Evolutionary conservation across 2,888 invertebrate species (phyloP).

Genomic region (Leucania comma): DNA sequence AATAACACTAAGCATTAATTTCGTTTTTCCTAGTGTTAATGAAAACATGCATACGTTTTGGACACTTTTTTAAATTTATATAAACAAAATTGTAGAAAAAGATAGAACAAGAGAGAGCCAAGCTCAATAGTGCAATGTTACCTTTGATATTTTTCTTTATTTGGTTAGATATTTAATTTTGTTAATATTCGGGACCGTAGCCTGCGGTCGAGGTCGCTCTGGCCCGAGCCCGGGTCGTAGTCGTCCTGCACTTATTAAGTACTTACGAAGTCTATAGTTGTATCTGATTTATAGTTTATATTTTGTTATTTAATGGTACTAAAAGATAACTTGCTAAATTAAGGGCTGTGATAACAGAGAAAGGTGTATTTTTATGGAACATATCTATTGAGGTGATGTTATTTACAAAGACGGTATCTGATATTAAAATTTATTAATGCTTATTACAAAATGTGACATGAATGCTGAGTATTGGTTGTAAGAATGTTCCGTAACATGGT

Average conservation of each 20-base stretch:
- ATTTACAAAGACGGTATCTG: conserved; percentile 66
- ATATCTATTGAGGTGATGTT: conserved; percentile 77
- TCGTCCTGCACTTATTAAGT: conserved; percentile 70
- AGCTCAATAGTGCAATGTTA: conserved; percentile 67
- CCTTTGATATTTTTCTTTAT: conserved; percentile 65
- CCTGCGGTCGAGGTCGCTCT: conserved; percentile 9
- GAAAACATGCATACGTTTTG: conserved; percentile 35
- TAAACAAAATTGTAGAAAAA: conserved; percentile 55
- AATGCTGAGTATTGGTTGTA: conserved; percentile 40
- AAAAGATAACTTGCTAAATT: conserved; percentile 77
- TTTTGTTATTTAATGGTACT: conserved; percentile 83
- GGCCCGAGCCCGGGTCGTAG: conserved; percentile 4
- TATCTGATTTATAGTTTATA: conserved; percentile 81
- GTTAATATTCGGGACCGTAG: conserved; percentile 64
- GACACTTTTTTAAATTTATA: conserved; percentile 62
- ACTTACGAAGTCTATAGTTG: conserved; percentile 77
- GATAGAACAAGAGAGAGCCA: conserved; percentile 57
- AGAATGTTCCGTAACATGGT: conserved; percentile 60
- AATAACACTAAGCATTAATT: background rate
- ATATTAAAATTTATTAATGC: conserved; percentile 61
- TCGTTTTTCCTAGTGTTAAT: background rate
- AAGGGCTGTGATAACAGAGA: conserved; percentile 88
- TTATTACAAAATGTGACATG: conserved; percentile 50
- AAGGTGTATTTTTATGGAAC: conserved; percentile 80
- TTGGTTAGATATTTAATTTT: conserved; percentile 66